Evolutionary conservation across 2,888 invertebrate species (phyloP).

Genomic region (Phalera bucephala): DNA sequence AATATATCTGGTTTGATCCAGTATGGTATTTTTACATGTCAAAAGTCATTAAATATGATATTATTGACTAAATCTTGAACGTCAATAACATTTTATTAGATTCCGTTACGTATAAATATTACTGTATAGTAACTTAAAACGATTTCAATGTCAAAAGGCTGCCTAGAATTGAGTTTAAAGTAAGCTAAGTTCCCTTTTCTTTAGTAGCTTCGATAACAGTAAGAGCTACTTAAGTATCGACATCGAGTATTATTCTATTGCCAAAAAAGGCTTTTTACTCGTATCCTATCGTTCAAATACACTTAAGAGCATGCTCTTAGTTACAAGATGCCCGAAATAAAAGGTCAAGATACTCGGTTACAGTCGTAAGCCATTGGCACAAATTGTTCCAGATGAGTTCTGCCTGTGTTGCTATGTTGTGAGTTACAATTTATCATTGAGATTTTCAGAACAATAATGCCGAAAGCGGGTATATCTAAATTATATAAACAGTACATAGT

Average conservation of each 20-base stretch:
- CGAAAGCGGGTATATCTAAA: too few species aligned
- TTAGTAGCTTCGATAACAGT: not conserved
- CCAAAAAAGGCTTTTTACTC: constrained; percentile 6
- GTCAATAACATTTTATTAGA: too few species aligned
- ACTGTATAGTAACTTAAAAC: too few species aligned
- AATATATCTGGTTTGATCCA: too few species aligned
- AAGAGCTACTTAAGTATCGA: not conserved
- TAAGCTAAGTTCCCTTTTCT: not conserved
- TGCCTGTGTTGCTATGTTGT: constrained; percentile 7
- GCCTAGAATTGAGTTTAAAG: not conserved
- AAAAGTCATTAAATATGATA: too few species aligned
- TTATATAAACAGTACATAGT: too few species aligned
- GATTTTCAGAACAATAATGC: too few species aligned
- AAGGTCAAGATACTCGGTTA: constrained; percentile 28
- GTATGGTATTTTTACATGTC: too few species aligned
- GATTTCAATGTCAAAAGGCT: constrained; percentile 8
- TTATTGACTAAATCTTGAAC: too few species aligned
- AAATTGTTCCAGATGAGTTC: constrained; percentile 25
- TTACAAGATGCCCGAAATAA: constrained; percentile 19
- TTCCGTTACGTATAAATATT: too few species aligned
- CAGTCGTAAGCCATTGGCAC: constrained; percentile 30
- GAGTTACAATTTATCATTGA: too few species aligned
- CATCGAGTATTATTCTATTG: not conserved
- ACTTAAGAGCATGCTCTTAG: constrained; percentile 15
- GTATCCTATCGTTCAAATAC: constrained; percentile 18